Evolutionary conservation across 2,113 vertebrate genomes (phyloP).

Genomic region (Sakesphorus luctuosus): DNA sequence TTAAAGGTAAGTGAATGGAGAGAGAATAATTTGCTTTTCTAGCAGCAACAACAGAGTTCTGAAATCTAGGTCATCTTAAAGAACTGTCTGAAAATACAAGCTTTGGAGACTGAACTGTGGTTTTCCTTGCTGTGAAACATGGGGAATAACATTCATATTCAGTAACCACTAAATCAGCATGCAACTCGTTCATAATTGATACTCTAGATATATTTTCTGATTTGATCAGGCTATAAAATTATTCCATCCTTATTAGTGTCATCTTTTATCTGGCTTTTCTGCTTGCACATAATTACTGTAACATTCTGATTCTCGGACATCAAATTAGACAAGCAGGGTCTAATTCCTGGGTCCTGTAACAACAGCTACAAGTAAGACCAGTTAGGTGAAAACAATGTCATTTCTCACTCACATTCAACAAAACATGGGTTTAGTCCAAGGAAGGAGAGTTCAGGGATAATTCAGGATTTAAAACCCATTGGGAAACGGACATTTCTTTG

Average conservation of each 20-base stretch:
- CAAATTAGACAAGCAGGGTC: background rate
- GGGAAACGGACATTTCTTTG: background rate
- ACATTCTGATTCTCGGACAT: background rate
- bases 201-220: background rate
- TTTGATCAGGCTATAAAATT: background rate
- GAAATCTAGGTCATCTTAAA: slow-evolving; percentile 77
- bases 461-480: background rate
- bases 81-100: slow-evolving; percentile 12
- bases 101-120: background rate
- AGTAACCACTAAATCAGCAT: slow-evolving; percentile 6
- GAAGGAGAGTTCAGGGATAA: background rate
- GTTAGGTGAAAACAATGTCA: background rate
- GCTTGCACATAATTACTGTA: background rate
- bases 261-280: background rate
- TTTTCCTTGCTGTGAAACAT: slow-evolving; percentile 7
- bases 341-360: background rate
- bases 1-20: slow-evolving; percentile 62
- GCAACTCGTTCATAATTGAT: background rate
- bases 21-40: slow-evolving; percentile 60
- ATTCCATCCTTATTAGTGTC: background rate
- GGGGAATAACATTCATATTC: background rate
- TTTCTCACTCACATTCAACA: background rate
- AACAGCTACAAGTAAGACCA: background rate
- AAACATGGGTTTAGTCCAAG: background rate
- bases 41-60: slow-evolving; percentile 72